phyloP scores from a whole-genome alignment of 2,888 invertebrate genomes.

The Oxyscelio sp. region DNA sequence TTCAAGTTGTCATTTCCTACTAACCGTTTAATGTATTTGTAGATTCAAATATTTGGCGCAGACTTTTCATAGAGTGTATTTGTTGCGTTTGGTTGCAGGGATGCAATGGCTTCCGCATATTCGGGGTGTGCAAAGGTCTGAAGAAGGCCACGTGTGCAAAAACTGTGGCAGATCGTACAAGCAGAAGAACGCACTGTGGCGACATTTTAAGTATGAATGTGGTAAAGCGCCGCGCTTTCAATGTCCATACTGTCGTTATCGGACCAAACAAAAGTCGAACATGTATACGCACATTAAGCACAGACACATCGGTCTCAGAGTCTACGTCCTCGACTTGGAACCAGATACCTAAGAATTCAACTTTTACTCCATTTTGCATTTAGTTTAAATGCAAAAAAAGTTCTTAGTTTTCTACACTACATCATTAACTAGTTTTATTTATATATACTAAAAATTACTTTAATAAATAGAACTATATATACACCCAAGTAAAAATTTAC shows the following conservation, averaged over 20 bases:
- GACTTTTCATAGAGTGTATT: conserved; percentile 70
- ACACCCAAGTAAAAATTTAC: no score
- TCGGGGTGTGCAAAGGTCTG: not conserved
- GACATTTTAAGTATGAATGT: conserved; percentile 86
- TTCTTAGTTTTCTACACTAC: no score
- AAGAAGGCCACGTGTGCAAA: conserved; percentile 75
- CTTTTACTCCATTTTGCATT: no score
- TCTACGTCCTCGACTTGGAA: conserved; percentile 81
- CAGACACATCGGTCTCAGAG: conserved; percentile 78
- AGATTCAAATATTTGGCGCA: conserved; percentile 5
- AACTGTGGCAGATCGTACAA: conserved; percentile 83
- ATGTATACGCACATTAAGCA: conserved; percentile 83
- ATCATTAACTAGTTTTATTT: no score
- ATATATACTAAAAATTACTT: no score
- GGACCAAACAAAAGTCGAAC: conserved; percentile 82
- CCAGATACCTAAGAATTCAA: conserved; percentile 39
- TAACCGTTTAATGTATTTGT: not conserved
- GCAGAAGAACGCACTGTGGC: conserved; percentile 80
- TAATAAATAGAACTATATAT: no score
- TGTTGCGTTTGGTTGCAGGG: conserved; percentile 78
- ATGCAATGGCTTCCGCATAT: conserved; percentile 63
- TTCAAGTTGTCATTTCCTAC: not conserved
- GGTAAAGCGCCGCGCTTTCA: conserved; percentile 84
- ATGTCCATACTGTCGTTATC: conserved; percentile 84
- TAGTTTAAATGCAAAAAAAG: no score